Evolutionary conservation across 1,140 invertebrate species (phyloP).

Genomic region (Atta colombica): DNA sequence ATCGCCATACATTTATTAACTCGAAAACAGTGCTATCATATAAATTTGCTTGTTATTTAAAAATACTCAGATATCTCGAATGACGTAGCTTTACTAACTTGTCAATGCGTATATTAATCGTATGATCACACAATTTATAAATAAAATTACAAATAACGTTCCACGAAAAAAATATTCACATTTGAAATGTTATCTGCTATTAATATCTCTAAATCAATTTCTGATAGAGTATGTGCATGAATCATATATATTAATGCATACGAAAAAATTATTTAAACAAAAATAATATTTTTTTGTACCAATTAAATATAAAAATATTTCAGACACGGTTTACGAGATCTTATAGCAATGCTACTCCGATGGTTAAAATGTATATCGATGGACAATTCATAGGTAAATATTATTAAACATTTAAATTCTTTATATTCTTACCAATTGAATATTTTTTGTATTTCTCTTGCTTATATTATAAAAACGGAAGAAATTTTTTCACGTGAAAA

Average conservation of each 20-base stretch:
- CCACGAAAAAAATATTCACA: neutral
- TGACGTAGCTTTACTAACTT: constrained; percentile 11
- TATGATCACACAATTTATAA: neutral
- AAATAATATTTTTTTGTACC: constrained; percentile 1
- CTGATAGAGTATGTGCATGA: neutral
- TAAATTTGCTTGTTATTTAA: constrained; percentile 31
- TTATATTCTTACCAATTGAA: neutral
- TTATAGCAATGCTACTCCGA: constrained; percentile 86
- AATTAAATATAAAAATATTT: constrained; percentile 64
- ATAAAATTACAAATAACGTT: neutral
- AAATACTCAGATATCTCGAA: neutral
- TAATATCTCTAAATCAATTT: constrained; percentile 9
- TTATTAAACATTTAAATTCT: constrained; percentile 8
- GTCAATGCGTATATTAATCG: constrained; percentile 6
- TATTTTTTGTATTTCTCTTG: neutral
- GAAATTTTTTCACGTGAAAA: neutral
- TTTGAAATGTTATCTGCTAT: neutral
- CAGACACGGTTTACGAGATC: constrained; percentile 76
- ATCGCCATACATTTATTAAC: neutral
- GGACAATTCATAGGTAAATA: constrained; percentile 93
- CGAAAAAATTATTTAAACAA: constrained; percentile 1
- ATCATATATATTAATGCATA: neutral
- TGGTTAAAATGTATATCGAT: constrained; percentile 98
- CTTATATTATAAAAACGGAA: neutral
- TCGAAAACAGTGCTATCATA: neutral